Conservation (phyloP, 1,140 invertebrate species). For the Caenorhabditis inopinata region DNA sequence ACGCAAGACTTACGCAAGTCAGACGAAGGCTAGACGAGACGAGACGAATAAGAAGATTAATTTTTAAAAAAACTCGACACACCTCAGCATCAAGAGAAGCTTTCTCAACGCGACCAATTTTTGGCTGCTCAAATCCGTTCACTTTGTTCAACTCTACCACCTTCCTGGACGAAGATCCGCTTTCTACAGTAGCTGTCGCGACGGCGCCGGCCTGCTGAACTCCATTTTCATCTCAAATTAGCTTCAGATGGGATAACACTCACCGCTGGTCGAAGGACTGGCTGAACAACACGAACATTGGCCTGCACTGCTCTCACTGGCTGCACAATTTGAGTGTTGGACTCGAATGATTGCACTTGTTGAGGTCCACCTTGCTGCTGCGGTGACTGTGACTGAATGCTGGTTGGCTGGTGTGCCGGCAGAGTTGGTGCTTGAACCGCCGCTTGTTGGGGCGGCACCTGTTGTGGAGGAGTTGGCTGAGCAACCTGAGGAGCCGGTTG, state of each 20-base stretch:
- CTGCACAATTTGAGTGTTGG: constrained; percentile 10
- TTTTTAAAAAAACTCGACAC: background rate
- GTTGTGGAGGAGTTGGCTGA: background rate
- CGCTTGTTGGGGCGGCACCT: background rate
- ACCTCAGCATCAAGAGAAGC: constrained; percentile 7
- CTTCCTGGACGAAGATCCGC: background rate
- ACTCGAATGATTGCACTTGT: constrained; percentile 8
- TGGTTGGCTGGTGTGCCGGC: background rate
- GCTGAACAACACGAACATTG: background rate
- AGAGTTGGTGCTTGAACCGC: background rate
- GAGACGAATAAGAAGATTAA: background rate
- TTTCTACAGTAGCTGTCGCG: background rate
- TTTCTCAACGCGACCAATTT: background rate
- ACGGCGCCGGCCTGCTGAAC: background rate
- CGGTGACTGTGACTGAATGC: no score
- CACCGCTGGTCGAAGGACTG: background rate
- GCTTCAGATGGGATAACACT: background rate
- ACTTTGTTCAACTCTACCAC: background rate
- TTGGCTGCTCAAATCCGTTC: background rate
- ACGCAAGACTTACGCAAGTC: no score
- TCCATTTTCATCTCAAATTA: background rate
- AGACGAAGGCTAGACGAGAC: no score
- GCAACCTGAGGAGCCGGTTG: background rate
- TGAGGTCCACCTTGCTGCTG: background rate
- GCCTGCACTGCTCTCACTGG: constrained; percentile 21